These are phyloP conservation scores for Thalassarche chlororhynchos DNA, from an alignment of 2,113 vertebrate genomes.

Conservation along the genomic window DNA sequence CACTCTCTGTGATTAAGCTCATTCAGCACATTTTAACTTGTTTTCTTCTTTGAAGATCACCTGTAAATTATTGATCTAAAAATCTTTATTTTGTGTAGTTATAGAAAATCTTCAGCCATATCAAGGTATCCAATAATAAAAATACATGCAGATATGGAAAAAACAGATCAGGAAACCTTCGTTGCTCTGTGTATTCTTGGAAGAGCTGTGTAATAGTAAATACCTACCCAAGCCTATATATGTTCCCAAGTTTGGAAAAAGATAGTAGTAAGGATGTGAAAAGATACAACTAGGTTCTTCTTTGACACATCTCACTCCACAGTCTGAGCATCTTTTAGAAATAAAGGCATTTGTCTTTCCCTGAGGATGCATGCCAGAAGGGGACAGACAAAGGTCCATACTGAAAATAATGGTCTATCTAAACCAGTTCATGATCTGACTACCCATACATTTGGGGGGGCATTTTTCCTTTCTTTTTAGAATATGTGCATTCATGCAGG, in stretches of 20 bases:
- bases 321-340: neutral
- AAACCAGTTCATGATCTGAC: neutral
- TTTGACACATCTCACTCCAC: neutral
- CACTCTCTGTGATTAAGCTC: neutral
- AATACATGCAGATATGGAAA: neutral
- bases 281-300: neutral
- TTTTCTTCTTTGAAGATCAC: neutral
- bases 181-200: neutral
- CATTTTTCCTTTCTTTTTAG: neutral
- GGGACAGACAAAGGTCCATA: neutral
- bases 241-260: neutral
- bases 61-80: neutral
- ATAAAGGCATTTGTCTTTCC: neutral
- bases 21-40: neutral
- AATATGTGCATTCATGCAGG: neutral
- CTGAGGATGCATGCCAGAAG: neutral
- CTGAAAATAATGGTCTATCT: neutral
- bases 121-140: neutral
- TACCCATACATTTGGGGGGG: neutral
- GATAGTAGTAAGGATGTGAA: neutral
- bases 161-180: neutral
- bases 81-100: neutral
- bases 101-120: neutral
- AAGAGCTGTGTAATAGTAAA: neutral
- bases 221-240: neutral